Percentiles rank a stretch among this genome's conserved stretches.
These are phyloP conservation scores for Petromus typicus DNA, from an alignment of 2,113 vertebrate genomes.

Conservation along the genomic window DNA sequence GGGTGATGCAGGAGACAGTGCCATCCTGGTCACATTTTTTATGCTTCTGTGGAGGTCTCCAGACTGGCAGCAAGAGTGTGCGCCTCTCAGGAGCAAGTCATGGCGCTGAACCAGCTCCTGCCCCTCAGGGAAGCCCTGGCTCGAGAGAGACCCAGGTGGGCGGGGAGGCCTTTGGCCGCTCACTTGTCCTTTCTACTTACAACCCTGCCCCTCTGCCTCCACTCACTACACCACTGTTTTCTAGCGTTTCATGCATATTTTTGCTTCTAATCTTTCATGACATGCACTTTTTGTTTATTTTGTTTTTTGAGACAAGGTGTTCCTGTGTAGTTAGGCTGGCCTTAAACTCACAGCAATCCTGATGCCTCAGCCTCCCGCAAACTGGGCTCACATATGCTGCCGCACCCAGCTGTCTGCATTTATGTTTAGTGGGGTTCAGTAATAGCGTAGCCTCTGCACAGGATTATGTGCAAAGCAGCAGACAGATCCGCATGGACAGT, in stretches of 20 bases:
- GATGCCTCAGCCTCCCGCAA: not conserved
- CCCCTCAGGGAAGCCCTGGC: too few relatives aligned
- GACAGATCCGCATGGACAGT: not conserved
- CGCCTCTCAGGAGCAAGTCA: not conserved
- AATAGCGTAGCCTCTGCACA: not conserved
- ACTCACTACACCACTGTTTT: fast-evolving
- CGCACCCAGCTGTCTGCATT: not conserved
- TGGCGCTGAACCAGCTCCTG: fast-evolving
- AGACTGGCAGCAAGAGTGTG: too few relatives aligned
- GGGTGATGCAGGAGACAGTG: not conserved
- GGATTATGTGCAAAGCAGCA: not conserved
- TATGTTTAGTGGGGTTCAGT: not conserved
- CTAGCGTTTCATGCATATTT: not conserved
- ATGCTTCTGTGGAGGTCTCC: not conserved
- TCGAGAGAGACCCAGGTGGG: not conserved
- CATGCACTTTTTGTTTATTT: not conserved
- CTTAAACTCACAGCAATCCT: not conserved
- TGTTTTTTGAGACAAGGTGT: not conserved
- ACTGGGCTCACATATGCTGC: not conserved
- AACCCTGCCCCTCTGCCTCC: not conserved
- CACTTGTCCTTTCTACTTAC: too few relatives aligned
- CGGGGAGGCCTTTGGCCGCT: not conserved
- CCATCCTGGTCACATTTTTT: fast-evolving
- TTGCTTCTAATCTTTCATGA: not conserved
- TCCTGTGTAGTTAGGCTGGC: not conserved